These are phyloP conservation scores for Phodopus roborovskii DNA, from an alignment of 2,113 vertebrate genomes.

Conservation along the genomic window DNA sequence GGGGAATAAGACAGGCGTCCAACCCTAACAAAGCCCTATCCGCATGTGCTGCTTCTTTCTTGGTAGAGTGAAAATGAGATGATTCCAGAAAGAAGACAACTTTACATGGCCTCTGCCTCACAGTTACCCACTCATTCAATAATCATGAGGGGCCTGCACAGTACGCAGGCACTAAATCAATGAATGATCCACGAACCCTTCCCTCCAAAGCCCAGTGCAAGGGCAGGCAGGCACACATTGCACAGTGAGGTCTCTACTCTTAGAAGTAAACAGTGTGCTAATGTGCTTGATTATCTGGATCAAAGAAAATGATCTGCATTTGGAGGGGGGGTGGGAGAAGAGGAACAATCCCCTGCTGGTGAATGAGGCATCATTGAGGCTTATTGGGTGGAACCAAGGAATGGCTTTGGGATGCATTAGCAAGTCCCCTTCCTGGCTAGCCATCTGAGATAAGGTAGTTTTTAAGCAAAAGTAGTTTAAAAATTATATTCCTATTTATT, in stretches of 20 bases:
- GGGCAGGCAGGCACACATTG: neutral
- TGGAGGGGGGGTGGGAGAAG: neutral
- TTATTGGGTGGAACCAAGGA: neutral
- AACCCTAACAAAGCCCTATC: too few species aligned
- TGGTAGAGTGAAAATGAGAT: conserved; percentile 7
- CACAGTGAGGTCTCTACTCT: neutral
- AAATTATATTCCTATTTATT: neutral
- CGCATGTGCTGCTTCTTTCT: neutral
- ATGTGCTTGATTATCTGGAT: neutral
- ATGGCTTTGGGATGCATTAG: neutral
- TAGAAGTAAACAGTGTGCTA: neutral
- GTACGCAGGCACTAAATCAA: conserved; percentile 50
- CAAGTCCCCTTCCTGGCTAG: neutral
- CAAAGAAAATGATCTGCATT: neutral
- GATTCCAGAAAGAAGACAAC: neutral
- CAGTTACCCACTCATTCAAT: conserved; percentile 42
- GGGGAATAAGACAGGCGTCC: neutral
- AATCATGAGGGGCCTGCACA: neutral
- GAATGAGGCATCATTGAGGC: neutral
- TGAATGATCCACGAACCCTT: conserved; percentile 32
- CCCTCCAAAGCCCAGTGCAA: neutral
- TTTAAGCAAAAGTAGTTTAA: neutral
- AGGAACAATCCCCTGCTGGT: neutral
- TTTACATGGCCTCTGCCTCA: neutral
- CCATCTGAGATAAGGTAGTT: neutral